phyloP scores from a whole-genome alignment of 2,113 vertebrate species.

The Trochalopteron elliotii region DNA sequence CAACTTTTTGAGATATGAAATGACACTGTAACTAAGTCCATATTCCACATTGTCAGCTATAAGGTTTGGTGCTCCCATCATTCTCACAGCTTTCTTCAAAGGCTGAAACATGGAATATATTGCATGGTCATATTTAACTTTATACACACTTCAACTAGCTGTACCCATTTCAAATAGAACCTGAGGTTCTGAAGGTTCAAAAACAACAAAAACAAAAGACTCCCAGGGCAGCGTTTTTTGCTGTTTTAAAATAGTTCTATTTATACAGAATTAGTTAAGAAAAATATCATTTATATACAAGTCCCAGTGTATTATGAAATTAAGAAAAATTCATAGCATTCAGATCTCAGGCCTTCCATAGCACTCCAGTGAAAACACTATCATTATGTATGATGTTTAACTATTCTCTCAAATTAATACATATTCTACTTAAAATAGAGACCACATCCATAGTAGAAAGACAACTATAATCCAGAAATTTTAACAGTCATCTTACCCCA shows the following conservation, averaged over 20 bases:
- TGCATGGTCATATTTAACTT: background rate
- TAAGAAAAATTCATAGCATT: background rate
- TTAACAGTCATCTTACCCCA: constrained; percentile 78
- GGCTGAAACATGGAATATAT: constrained; percentile 76
- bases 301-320: background rate
- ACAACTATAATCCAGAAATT: background rate
- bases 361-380: background rate
- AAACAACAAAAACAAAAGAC: background rate
- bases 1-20: constrained; percentile 98
- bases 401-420: background rate
- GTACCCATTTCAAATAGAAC: background rate
- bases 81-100: constrained; percentile 92
- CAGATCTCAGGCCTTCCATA: background rate
- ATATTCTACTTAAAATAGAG: background rate
- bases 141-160: background rate
- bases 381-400: background rate
- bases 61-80: constrained; percentile 96
- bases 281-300: background rate
- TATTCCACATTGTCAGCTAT: constrained; percentile 97
- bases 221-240: background rate
- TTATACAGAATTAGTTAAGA: background rate
- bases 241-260: background rate
- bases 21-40: constrained; percentile 95
- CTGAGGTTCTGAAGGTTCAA: background rate
- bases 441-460: background rate